A percentile compares a stretch with the other conserved stretches of the same genome.
Conservation (phyloP, 2,888 invertebrate genomes). For the Nemotelus nigrinus region DNA sequence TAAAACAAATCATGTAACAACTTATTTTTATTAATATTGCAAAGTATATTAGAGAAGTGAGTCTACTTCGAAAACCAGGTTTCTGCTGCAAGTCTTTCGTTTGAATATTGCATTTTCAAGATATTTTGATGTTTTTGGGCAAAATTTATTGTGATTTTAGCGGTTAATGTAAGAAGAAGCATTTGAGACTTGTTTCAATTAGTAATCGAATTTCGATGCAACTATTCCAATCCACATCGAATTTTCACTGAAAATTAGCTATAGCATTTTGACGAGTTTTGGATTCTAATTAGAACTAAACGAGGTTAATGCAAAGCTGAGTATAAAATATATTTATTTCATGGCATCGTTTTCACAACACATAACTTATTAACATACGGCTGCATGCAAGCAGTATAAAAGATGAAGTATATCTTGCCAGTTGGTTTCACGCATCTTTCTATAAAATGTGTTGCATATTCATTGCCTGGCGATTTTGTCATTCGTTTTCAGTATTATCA, state of each 20-base stretch:
- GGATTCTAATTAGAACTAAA: neutral
- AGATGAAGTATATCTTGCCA: slow-evolving; percentile 48
- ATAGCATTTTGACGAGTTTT: no score
- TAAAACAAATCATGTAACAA: neutral
- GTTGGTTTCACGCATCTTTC: slow-evolving; percentile 48
- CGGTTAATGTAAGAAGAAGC: no score
- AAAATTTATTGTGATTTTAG: no score
- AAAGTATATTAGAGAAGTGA: neutral
- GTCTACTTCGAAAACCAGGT: neutral
- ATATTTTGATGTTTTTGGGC: no score
- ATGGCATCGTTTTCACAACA: no score
- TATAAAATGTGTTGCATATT: slow-evolving; percentile 40
- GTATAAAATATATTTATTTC: no score
- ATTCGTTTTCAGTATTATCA: neutral
- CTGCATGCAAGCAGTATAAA: neutral
- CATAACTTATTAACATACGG: neutral
- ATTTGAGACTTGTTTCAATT: no score
- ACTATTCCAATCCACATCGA: no score
- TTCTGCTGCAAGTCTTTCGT: neutral
- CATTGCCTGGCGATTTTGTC: slow-evolving; percentile 6
- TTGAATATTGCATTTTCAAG: neutral
- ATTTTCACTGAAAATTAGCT: no score
- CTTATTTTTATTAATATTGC: neutral
- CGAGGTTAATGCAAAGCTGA: neutral
- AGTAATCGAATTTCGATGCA: no score